These are phyloP conservation scores for Gymnopithys bicolor DNA, from an alignment of 2,797 vertebrate species.

Conservation along the genomic window DNA sequence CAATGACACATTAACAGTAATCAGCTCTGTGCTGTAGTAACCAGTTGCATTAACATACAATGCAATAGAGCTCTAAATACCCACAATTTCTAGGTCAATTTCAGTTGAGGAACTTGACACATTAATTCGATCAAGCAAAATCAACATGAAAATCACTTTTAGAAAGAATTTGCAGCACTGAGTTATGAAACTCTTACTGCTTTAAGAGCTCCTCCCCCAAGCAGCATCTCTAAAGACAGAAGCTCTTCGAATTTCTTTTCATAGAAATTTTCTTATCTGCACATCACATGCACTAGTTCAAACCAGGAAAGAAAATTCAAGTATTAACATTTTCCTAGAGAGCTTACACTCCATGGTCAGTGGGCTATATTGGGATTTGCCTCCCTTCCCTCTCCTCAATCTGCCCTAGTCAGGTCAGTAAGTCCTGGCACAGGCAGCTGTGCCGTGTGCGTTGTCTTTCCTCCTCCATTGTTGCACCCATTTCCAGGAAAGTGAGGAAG, in stretches of 20 bases:
- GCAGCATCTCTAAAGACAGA: background rate
- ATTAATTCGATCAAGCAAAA: background rate
- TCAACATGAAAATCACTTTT: background rate
- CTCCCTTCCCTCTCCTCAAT: background rate
- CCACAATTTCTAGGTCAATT: background rate
- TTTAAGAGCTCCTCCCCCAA: background rate
- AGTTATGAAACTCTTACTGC: background rate
- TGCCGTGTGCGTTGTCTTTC: background rate
- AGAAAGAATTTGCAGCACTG: background rate
- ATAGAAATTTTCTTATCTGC: slow-evolving; percentile 36
- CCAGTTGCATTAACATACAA: background rate
- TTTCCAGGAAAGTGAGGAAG: background rate
- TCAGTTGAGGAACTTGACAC: background rate
- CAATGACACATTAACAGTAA: background rate
- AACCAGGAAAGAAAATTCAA: slow-evolving; percentile 13
- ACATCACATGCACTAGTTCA: slow-evolving; percentile 13
- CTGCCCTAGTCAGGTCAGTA: background rate
- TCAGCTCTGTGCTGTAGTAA: background rate
- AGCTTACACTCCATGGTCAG: background rate
- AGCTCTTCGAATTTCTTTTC: background rate
- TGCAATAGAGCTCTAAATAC: background rate
- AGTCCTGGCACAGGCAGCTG: background rate
- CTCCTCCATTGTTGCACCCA: background rate
- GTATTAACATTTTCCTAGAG: background rate
- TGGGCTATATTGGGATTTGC: background rate